Evolutionary conservation across 2,888 invertebrate species (phyloP), one percentile per base, ranked within the genome.

Genomic region (Cylindroiulus punctatus): DNA sequence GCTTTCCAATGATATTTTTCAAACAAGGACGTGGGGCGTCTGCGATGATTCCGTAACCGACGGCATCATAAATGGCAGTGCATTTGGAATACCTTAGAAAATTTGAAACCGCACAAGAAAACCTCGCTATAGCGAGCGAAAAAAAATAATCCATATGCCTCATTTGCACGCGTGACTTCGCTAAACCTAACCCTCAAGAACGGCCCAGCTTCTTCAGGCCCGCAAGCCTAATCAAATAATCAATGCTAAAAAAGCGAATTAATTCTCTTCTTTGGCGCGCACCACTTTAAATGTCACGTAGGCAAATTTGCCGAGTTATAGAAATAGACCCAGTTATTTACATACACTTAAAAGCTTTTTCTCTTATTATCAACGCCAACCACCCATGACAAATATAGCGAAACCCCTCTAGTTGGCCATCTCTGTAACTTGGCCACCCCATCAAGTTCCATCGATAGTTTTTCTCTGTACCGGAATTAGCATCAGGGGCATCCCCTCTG

Each of bases 221-320:
- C 76, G 14, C 30, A 76, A 76, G 76, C 76, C 76, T 76, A 76
- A 76, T 76, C 76, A 76, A 76, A 76, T 76, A 76, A 76, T 76
- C 76, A 76, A 76, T 76, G 76, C 76, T 76, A 76, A 76, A 76
- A 76, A 76, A 76, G 76, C 76, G 30, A 76, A 76, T 76, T 76
- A 76, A 76, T 76, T 76, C 76, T 76, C 14, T 76, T 76, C 30
- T 76, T 30, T 76, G 76, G 76, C 76, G 30, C 76, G 76, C 12
- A 76, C 76, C 22, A 10, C 76, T 26, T 76, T 76, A 76, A 76
- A 76, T 76, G 76, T 76, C 76, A 76, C 76, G 76, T 30, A 76
- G 76, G 76, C 52, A 52, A 52, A 52, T 52, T 52, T 52, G 52
- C 3, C 17, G 52, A 22, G 76, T 76, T 76, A 12, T 14, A 14